These are phyloP conservation scores for Otocyon megalotis DNA, from an alignment of 2,113 vertebrate genomes.

Conservation along the genomic window DNA sequence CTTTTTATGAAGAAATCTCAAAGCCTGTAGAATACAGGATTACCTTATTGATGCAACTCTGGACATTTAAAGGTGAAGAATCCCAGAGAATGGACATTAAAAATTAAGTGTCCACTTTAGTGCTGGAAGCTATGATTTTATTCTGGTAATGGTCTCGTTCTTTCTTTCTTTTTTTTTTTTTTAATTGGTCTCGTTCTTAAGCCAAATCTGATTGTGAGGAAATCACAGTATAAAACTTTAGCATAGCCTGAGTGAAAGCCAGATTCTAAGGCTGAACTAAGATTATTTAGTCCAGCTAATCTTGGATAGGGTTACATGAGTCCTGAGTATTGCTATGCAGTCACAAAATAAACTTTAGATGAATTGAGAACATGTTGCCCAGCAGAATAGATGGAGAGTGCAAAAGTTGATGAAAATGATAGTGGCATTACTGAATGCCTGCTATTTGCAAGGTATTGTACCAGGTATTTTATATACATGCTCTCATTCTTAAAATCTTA, in stretches of 20 bases:
- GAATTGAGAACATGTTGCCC: conserved; percentile 2
- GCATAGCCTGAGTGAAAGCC: conserved; percentile 27
- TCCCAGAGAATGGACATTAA: conserved; percentile 14
- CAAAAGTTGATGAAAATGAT: conserved; percentile 23
- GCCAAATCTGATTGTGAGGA: background rate
- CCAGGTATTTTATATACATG: conserved; percentile 4
- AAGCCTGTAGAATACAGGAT: background rate
- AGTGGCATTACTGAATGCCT: background rate
- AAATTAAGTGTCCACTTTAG: conserved; percentile 5
- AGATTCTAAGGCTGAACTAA: conserved; percentile 54
- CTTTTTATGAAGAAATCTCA: background rate
- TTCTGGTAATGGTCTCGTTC: background rate
- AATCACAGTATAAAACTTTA: conserved; percentile 28
- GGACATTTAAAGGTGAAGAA: background rate
- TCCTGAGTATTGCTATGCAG: conserved; percentile 6
- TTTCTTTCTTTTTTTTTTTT: background rate
- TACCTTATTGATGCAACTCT: conserved; percentile 44
- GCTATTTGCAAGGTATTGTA: background rate
- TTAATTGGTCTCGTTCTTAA: background rate
- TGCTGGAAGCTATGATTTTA: conserved; percentile 5
- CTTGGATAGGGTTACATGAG: background rate
- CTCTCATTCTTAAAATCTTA: background rate
- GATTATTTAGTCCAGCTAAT: background rate
- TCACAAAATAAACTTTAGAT: conserved; percentile 53
- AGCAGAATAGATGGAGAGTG: background rate